Evolutionary conservation across 2,888 invertebrate genomes (phyloP).

Genomic region (Dicranocentrus wangi): DNA sequence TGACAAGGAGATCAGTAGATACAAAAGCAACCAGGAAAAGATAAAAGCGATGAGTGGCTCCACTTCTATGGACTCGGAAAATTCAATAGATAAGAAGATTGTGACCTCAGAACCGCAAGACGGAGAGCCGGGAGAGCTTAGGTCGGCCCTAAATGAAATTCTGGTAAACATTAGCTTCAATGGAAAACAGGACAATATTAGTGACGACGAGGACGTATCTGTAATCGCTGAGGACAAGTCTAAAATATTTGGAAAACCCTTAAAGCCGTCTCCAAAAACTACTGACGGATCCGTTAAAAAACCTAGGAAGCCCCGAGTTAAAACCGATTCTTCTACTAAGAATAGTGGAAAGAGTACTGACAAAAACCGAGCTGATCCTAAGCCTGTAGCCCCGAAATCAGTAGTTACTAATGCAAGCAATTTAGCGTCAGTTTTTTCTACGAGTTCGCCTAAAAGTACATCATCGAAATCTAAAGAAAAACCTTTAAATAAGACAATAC

Average conservation of each 20-base stretch:
- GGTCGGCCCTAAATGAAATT: slow-evolving; percentile 65
- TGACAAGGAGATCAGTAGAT: slow-evolving; percentile 54
- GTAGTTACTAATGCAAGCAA: background rate
- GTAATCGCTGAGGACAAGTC: background rate
- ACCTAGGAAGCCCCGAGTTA: background rate
- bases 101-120: slow-evolving; percentile 1
- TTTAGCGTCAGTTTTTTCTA: background rate
- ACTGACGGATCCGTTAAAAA: background rate
- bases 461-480: background rate
- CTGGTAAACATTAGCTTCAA: slow-evolving; percentile 48
- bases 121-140: slow-evolving; percentile 7
- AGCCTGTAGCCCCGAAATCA: background rate
- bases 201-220: slow-evolving; percentile 41
- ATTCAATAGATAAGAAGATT: background rate
- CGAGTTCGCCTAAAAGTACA: slow-evolving; percentile 2
- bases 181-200: slow-evolving; percentile 20
- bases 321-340: background rate
- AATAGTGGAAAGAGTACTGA: background rate
- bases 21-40: slow-evolving; percentile 43
- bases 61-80: background rate
- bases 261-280: slow-evolving; percentile 21
- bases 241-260: slow-evolving; percentile 50
- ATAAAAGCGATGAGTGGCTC: slow-evolving; percentile 28
- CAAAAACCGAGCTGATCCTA: too few species aligned
- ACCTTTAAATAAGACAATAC: too few species aligned